Percentiles rank a stretch among this genome's conserved stretches.
Evolutionary conservation across 2,113 vertebrate species (phyloP).

Genomic region (Phalacrocorax pelagicus): DNA sequence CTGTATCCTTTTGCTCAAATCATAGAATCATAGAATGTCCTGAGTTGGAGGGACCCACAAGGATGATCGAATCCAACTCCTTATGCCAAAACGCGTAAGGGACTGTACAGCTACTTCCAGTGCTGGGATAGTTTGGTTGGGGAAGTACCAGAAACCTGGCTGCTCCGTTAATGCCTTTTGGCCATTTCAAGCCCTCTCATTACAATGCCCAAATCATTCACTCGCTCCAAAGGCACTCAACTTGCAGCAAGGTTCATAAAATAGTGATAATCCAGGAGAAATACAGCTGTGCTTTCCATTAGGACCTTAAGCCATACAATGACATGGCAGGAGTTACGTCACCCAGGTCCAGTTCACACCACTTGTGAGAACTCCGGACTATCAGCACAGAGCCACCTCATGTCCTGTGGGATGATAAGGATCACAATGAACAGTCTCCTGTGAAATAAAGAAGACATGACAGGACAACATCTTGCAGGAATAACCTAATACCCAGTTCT

Average conservation of each 20-base stretch:
- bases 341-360: background rate
- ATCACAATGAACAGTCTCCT: background rate
- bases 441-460: background rate
- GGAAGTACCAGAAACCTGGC: background rate
- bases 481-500: background rate
- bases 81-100: background rate
- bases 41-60: too few relatives aligned
- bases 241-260: background rate
- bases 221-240: background rate
- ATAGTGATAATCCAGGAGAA: background rate
- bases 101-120: background rate
- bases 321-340: background rate
- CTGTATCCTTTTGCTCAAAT: background rate
- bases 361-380: background rate
- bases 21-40: too few relatives aligned
- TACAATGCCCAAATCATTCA: background rate
- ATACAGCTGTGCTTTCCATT: background rate
- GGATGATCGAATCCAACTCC: too few relatives aligned
- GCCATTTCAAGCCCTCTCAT: background rate
- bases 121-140: background rate
- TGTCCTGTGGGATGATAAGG: background rate
- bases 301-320: background rate
- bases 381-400: background rate
- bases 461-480: background rate
- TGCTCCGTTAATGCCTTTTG: background rate